Percentiles rank a stretch among this genome's conserved stretches.
Conservation (phyloP, 2,113 vertebrate species). For the Rhipidura dahli region DNA sequence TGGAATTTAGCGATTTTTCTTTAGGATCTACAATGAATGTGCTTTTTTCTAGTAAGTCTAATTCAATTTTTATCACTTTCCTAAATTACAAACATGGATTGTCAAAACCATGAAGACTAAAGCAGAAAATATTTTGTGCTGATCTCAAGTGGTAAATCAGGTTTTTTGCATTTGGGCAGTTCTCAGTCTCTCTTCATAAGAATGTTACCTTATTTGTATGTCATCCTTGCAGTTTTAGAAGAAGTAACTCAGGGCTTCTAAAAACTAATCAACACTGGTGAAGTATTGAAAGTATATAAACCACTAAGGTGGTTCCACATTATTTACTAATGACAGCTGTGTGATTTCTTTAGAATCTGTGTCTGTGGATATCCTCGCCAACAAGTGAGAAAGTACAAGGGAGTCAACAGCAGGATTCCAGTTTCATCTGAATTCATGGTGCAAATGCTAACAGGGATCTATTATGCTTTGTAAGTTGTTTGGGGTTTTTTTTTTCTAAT, state of each 20-base stretch:
- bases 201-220: neutral
- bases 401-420: constrained; percentile 85
- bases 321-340: neutral
- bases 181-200: neutral
- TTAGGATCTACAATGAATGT: neutral
- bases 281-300: neutral
- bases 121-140: neutral
- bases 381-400: constrained; percentile 90
- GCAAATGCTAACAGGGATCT: constrained; percentile 94
- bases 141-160: neutral
- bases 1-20: neutral
- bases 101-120: neutral
- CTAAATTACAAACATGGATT: neutral
- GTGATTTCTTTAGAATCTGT: constrained; percentile 83
- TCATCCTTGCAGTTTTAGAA: neutral
- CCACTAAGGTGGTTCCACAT: neutral
- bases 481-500: neutral
- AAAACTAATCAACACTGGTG: neutral
- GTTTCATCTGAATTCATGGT: constrained; percentile 97
- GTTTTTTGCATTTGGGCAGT: neutral
- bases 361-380: constrained; percentile 96
- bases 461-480: constrained; percentile 92
- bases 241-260: neutral
- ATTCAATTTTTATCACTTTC: neutral
- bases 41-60: neutral